A percentile compares a stretch with the other conserved stretches of the same genome.
Conservation (phyloP, 92 coral and sea anemone genomes). For the Paragorgia papillata region DNA sequence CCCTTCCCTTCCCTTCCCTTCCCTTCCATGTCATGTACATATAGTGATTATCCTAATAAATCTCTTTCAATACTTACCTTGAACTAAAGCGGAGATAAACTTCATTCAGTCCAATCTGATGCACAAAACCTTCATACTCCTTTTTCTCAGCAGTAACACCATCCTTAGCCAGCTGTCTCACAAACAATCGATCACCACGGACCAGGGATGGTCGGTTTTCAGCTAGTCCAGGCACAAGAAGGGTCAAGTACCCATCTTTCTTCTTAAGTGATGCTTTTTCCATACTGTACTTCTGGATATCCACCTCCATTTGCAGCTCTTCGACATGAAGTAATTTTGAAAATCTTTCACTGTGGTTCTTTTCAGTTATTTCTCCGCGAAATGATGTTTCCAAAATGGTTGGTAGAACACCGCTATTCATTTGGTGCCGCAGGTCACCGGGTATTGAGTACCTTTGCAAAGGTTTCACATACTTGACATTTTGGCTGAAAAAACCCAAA, state of each 20-base stretch:
- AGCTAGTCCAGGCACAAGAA: constrained; percentile 82
- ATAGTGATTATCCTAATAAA: too few species aligned
- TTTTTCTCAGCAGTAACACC: constrained; percentile 52
- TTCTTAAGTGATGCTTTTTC: constrained; percentile 52
- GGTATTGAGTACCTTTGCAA: constrained; percentile 59
- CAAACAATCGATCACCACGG: constrained; percentile 74
- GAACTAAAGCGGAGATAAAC: constrained; percentile 65
- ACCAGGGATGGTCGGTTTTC: constrained; percentile 83
- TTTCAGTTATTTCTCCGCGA: constrained; percentile 44
- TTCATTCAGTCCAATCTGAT: constrained; percentile 65
- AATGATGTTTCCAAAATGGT: constrained; percentile 48
- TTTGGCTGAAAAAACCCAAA: constrained; percentile 57
- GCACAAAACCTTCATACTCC: constrained; percentile 79
- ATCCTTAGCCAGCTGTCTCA: constrained; percentile 51
- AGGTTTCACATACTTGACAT: constrained; percentile 43
- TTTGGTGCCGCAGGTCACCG: constrained; percentile 52
- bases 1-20: too few species aligned
- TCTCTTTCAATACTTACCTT: constrained; percentile 41
- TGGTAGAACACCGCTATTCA: constrained; percentile 72
- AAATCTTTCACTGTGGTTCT: constrained; percentile 60
- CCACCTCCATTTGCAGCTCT: constrained; percentile 87
- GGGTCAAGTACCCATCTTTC: neutral
- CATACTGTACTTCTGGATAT: constrained; percentile 69
- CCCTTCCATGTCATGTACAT: too few species aligned
- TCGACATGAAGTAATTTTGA: constrained; percentile 76